These are phyloP conservation scores for Colletes collaris DNA, from an alignment of 2,888 invertebrate genomes.

Conservation along the genomic window DNA sequence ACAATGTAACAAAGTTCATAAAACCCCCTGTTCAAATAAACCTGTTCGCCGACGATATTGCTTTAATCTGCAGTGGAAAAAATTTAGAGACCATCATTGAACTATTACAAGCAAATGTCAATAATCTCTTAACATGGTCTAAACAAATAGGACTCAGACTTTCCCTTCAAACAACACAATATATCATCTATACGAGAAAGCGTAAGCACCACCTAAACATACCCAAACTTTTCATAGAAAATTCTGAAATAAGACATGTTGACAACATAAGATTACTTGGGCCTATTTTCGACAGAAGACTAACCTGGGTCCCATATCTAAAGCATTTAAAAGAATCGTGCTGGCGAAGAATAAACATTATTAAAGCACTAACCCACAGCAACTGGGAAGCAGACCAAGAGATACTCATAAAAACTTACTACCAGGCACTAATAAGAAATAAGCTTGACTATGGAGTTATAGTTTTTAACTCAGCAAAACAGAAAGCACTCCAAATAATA, in stretches of 20 bases:
- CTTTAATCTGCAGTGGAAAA: not conserved
- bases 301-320: not conserved
- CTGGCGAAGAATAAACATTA: not conserved
- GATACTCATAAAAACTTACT: not conserved
- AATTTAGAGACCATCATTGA: not conserved
- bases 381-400: not conserved
- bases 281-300: not conserved
- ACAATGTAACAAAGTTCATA: not conserved
- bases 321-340: not conserved
- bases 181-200: not conserved
- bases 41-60: not conserved
- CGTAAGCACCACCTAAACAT: not conserved
- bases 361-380: not conserved
- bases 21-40: not conserved
- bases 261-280: not conserved
- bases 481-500: not conserved
- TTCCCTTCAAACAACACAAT: not conserved
- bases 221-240: not conserved
- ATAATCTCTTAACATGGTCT: not conserved
- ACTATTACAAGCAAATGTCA: not conserved
- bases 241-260: not conserved
- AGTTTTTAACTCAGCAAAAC: not conserved
- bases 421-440: not conserved
- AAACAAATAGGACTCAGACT: not conserved
- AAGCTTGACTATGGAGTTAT: constrained; percentile 5